phyloP scores from a whole-genome alignment of 2,888 invertebrate species.

The Imbricaverruca yamaguchii region DNA sequence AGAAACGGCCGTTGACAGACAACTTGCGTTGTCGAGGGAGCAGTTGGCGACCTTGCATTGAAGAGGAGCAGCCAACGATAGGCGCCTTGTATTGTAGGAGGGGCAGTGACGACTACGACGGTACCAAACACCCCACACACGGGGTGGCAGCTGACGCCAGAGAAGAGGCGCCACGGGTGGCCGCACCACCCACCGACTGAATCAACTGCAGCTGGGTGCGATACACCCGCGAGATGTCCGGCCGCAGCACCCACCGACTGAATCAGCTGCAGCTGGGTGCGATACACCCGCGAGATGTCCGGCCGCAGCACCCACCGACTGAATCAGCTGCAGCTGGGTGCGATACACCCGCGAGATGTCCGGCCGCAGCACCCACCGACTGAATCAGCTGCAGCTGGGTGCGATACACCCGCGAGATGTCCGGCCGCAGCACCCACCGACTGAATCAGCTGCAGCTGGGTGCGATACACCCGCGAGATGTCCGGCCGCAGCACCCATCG shows the following conservation, averaged over 20 bases:
- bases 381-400: background rate
- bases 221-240: conserved; percentile 6
- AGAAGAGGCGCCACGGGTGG: no score
- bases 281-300: conserved; percentile 9
- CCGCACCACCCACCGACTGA: background rate
- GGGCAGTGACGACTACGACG: no score
- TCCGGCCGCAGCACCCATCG: background rate
- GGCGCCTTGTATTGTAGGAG: no score
- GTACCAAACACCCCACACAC: no score
- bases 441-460: background rate
- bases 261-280: background rate
- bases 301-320: background rate
- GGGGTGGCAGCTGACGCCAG: no score
- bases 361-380: background rate
- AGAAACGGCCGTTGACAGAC: no score
- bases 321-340: background rate
- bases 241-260: background rate
- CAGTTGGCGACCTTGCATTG: no score
- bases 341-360: conserved; percentile 16
- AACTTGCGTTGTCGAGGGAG: no score
- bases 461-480: conserved; percentile 11
- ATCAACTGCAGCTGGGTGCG: background rate
- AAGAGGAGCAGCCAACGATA: no score
- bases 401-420: conserved; percentile 14
- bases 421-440: background rate